Percentiles rank a stretch among this genome's conserved stretches.
Evolutionary conservation across 1,140 invertebrate genomes (phyloP).

Genomic region (Drosophila orosa): DNA sequence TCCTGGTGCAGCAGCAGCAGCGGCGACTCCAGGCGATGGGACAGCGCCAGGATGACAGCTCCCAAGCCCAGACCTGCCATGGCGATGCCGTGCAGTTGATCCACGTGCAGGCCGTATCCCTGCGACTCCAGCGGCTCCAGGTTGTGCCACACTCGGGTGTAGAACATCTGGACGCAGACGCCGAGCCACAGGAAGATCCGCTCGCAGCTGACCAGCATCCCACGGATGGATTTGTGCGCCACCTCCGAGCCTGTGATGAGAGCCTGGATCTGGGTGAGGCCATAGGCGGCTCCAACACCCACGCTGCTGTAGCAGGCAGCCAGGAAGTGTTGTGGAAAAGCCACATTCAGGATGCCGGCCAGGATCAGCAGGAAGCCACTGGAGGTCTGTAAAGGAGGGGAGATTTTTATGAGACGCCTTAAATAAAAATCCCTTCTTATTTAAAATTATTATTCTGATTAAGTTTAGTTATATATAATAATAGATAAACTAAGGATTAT

Average conservation of each 20-base stretch:
- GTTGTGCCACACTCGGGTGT: slow-evolving; percentile 70
- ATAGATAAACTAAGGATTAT: neutral
- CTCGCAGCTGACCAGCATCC: slow-evolving; percentile 69
- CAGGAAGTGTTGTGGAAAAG: slow-evolving; percentile 52
- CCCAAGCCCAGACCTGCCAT: slow-evolving; percentile 59
- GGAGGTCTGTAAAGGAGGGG: slow-evolving; percentile 43
- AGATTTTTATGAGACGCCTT: too few relatives aligned
- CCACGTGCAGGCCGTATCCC: slow-evolving; percentile 59
- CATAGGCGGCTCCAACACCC: slow-evolving; percentile 65
- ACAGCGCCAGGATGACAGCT: slow-evolving; percentile 58
- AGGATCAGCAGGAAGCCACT: slow-evolving; percentile 65
- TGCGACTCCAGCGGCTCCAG: slow-evolving; percentile 58
- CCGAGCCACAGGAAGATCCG: slow-evolving; percentile 75
- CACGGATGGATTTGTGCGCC: slow-evolving; percentile 69
- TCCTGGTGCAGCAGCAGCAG: slow-evolving; percentile 69
- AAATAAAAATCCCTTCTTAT: neutral
- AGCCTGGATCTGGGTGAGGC: slow-evolving; percentile 66
- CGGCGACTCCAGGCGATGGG: slow-evolving; percentile 67
- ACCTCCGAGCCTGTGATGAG: slow-evolving; percentile 66
- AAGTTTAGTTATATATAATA: neutral
- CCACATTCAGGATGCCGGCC: slow-evolving; percentile 60
- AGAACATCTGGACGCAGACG: slow-evolving; percentile 68
- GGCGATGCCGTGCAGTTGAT: slow-evolving; percentile 71
- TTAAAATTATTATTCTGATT: neutral
- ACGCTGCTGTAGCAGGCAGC: slow-evolving; percentile 72